Evolutionary conservation across 2,113 vertebrate genomes (phyloP), one percentile per base, ranked within the genome.

Genomic region (Illadopsis cleaveri): DNA sequence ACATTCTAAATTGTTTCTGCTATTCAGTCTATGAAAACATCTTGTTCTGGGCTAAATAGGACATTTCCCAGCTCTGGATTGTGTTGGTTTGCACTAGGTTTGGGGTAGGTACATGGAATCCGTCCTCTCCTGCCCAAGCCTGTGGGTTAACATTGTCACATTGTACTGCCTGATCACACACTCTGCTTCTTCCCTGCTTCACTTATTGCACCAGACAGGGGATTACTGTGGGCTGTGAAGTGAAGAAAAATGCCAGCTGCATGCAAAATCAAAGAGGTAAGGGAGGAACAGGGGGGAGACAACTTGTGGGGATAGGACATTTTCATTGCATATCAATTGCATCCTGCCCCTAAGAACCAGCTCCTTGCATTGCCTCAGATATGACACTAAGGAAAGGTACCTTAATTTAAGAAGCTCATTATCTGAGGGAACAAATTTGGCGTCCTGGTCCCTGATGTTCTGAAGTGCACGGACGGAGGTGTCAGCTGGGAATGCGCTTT

Each of bases 131-230:
- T 47, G 30, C n/a, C n/a, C 28, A 35, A 27, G 10, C 25, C 30
- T 40, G 10, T 30, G 64, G 20, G 13, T 11, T 66, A 20, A 28
- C 1, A 0, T 11, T 76, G 22, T 61, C 57, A 30, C 2, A 0
- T 25, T 57, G 20, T 15, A 40, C 54, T 61, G 42, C 27, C 35
- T 54, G 51, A 40, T 45, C 33, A 33, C 33, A 12, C 12, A 12
- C 11, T 11, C 45, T 22, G 19, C 44, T 40, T 62, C 60, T 61
- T 78, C 35, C 22, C 60, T 66, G 22, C 13, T 23, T 18, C 10
- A 8, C n/a, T 66, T 28, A 15, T 4, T 71, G 30, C 11, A 4
- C 24, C 21, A n/a, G 0, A 4, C 23, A 27, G 16, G 14, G 12
- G 21, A 23, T 38, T 48, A 38, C 1, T n/a, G 1, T 0, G 31